Evolutionary conservation across 2,797 vertebrate species (phyloP).

Genomic region (Scyliorhinus canicula): DNA sequence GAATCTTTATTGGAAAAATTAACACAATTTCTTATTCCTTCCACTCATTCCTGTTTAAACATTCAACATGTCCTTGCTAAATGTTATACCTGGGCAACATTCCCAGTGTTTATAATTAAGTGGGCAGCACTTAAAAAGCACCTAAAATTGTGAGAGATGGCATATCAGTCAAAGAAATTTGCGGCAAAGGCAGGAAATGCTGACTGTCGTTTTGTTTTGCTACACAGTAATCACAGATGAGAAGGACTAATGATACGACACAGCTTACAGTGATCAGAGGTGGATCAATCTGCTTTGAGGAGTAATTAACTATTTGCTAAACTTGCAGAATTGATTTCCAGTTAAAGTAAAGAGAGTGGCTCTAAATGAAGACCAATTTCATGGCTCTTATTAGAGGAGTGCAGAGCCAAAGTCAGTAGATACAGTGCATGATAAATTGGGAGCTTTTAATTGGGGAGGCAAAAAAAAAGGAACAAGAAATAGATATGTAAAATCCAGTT

Average conservation of each 20-base stretch:
- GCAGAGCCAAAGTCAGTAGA: conserved; percentile 67
- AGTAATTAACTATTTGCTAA: conserved; percentile 91
- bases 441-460: conserved; percentile 66
- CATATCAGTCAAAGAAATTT: conserved; percentile 29
- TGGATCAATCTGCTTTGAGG: conserved; percentile 77
- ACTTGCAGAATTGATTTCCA: conserved; percentile 86
- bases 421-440: conserved; percentile 74
- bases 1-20: not conserved
- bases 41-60: not conserved
- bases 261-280: conserved; percentile 70
- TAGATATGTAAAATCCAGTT: conserved; percentile 31
- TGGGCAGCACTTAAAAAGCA: conserved; percentile 3
- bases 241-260: conserved; percentile 75
- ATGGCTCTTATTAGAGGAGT: conserved; percentile 62
- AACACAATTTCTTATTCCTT: not conserved
- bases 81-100: not conserved
- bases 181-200: conserved; percentile 17
- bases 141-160: not conserved
- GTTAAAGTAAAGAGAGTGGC: conserved; percentile 76
- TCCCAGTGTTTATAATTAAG: conserved; percentile 16
- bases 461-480: conserved; percentile 40
- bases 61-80: not conserved
- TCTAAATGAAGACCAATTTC: conserved; percentile 81
- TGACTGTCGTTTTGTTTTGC: conserved; percentile 57
- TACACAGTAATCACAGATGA: conserved; percentile 78